Evolutionary conservation across 2,888 invertebrate species (phyloP), one percentile per base, ranked within the genome.

Genomic region (Branchellion lobata): DNA sequence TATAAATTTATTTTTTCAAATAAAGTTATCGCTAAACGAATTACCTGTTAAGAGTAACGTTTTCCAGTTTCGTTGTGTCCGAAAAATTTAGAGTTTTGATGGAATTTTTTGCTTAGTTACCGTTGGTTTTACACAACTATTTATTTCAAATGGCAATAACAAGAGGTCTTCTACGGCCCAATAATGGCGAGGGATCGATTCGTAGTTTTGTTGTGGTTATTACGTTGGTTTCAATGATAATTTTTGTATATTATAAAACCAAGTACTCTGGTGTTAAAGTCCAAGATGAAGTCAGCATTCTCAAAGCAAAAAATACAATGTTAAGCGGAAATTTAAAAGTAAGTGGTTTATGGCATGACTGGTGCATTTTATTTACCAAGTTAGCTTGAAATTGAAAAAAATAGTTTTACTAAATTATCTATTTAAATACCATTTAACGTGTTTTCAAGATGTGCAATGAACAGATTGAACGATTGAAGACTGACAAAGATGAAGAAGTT

Each of bases 141-240:
- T n/a, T n/a, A n/a, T n/a, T n/a, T n/a, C 40, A 40, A 40, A 77
- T 77, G 77, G 57, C 77, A 21, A 65, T 77, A 33, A 36, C 61
- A 8, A 18, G 77, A 34, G 77, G 77, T n/a, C 34, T 61, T 0
- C 61, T 77, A 36, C 29, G 77, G 21, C 77, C 61, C 2, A n/a
- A n/a, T 57, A 24, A 27, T 18, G 77, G 77, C 0, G 77, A 77
- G n/a, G 77, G 77, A 1, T 77, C 77, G 27, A 77, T 77, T n/a
- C 53, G 57, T 5, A 77, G 77, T 31, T 77, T 77, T 65, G 65
- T 77, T n/a, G 57, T 77, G 1, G 53, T 77, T 24, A n/a, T 77
- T 11, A 77, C 77, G 2, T 31, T 65, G n/a, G 34, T 77, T 1
- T 51, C 57, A 18, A 34, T 77, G 34, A 47, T 77, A 33, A 27